Evolutionary conservation across 2,797 vertebrate species (phyloP), one percentile per base, ranked within the genome.

Genomic region (Falco peregrinus): DNA sequence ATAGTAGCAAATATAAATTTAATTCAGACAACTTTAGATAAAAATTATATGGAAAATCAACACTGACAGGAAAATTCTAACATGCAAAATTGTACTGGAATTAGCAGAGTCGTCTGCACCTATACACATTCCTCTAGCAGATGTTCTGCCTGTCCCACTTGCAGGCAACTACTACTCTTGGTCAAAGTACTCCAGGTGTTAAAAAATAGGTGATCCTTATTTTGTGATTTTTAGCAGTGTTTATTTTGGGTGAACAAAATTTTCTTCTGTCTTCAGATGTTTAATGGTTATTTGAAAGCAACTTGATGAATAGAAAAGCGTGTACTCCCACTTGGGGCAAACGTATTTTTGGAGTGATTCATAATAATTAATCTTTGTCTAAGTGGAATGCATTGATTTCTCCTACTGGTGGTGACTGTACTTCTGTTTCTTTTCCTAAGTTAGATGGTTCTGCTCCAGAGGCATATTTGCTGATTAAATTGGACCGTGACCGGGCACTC

Each of bases 311-410:
- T 90, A 95, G 50, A 91, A 82, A 70, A 90, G 37, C 0, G 0
- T 13, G 17, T 76, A 81, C 86, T 95, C 85, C 85, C 94, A 89
- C 84, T 73, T 83, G 81, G 89, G 75, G 59, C 71, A 86, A 81
- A 60, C 25, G n/a, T 89, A 79, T 85, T 95, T 95, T 85, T 84
- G 67, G 90, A 94, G 69, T 60, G n/a, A 96, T 96, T 95, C 61
- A 73, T 78, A 84, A 91, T 78, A 96, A 94, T 96, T 95, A 91
- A 95, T 94, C 91, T 89, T 93, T 96, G 95, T 97, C 92, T 68
- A 35, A 87, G 48, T 67, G 76, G 87, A 96, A 96, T 96, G 91
- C 85, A 90, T 85, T 95, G 48, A 83, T 94, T 96, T 96, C 92
- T 97, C 73, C 92, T 96, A 60, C 76, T 92, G 82, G 11, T 87